phyloP scores from a whole-genome alignment of 2,888 invertebrate species.

The Sepioteuthis lessoniana region DNA sequence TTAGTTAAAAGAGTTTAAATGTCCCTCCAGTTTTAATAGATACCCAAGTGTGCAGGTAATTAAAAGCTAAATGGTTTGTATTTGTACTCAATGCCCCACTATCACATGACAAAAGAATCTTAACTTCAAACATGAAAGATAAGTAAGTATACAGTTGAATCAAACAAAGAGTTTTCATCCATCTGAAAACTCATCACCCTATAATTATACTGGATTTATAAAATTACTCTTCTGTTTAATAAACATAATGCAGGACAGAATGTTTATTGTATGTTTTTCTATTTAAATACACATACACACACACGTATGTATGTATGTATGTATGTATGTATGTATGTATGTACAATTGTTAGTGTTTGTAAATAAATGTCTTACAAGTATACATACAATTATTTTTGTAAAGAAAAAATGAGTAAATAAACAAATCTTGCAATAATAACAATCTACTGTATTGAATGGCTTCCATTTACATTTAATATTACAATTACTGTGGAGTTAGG shows the following conservation, averaged over 20 bases:
- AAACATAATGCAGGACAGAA: not conserved
- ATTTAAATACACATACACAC: too few species aligned
- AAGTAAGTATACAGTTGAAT: not conserved
- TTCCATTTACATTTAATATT: too few species aligned
- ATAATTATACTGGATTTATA: not conserved
- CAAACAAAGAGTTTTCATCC: not conserved
- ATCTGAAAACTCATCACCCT: not conserved
- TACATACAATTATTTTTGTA: too few species aligned
- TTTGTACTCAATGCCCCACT: not conserved
- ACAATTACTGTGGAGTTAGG: too few species aligned
- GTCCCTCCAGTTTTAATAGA: not conserved
- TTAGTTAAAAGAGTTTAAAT: not conserved
- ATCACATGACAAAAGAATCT: not conserved
- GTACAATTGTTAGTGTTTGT: too few species aligned
- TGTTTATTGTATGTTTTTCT: not conserved
- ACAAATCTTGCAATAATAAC: too few species aligned
- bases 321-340: too few species aligned
- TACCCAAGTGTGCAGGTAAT: not conserved
- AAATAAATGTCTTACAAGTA: too few species aligned
- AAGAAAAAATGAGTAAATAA: too few species aligned
- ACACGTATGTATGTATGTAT: too few species aligned
- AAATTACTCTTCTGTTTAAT: conserved; percentile 15
- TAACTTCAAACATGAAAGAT: not conserved
- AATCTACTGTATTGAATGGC: too few species aligned
- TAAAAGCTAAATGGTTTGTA: not conserved